Evolutionary conservation across 2,888 invertebrate genomes (phyloP), one percentile per base, ranked within the genome.

Genomic region (Lathronympha strigana): DNA sequence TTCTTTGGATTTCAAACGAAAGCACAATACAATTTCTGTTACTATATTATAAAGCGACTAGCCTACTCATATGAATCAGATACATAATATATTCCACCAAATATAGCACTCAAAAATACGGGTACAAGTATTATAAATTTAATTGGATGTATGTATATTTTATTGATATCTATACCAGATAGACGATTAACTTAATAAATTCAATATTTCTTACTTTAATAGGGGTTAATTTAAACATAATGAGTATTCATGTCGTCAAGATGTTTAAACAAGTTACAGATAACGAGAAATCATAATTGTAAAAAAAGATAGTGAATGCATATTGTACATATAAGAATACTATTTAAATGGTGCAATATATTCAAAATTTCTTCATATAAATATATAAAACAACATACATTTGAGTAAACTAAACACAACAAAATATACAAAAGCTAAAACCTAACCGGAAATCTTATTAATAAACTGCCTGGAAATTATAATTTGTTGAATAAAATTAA

Each of bases 381-480:
- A 4, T 9, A 45, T 31, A 9, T 11, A 28, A 17, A 25, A 17
- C 11, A n/a, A n/a, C n/a, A n/a, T n/a, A n/a, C n/a, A n/a, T n/a
- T n/a, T 19, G 19, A 19, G 31, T 57, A 31, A 6, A 43, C 43
- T 43, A 57, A 45, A 31, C 28, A 57, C 6, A 43, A 51, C 58
- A 58, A 60, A 19, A 53, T 57, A 58, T 58, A 64, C 64, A 64
- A 19, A 51, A 43, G 53, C 58, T 50, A n/a, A n/a, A n/a, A 47
- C 40, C 50, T 53, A 58, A 36, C 43, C 21, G 11, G 5, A 63
- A 51, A 33, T 11, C 25, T 43, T 43, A 58, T n/a, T 3, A 63
- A 80, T 76, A 79, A 73, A 73, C 33, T 68, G 60, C 36, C 25
- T 57, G 61, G 55, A 47, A 53, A 63, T 23, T 58, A 66, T 45